phyloP scores from a whole-genome alignment of 2,113 vertebrate species.

The Eulemur rufifrons region DNA sequence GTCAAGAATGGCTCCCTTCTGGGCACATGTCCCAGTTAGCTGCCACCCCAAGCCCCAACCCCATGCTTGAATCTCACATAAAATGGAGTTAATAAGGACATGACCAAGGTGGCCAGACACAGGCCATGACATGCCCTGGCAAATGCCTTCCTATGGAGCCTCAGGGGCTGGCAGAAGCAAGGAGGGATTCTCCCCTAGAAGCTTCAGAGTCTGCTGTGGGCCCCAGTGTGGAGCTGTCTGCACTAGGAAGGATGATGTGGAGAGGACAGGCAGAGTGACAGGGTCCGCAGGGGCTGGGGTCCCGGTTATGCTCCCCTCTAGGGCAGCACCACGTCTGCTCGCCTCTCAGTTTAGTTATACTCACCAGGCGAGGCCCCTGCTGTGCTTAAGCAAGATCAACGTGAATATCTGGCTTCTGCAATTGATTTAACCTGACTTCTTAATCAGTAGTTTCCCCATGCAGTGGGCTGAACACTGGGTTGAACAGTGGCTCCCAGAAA shows the following conservation, averaged over 20 bases:
- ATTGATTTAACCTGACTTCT: not conserved
- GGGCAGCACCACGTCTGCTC: not conserved
- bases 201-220: too few species aligned
- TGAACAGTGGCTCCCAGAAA: not conserved
- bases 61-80: not conserved
- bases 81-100: not conserved
- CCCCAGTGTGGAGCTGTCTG: not conserved
- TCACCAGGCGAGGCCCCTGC: not conserved
- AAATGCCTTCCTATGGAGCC: not conserved
- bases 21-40: not conserved
- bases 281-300: not conserved
- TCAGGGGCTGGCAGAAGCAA: too few species aligned
- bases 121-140: not conserved
- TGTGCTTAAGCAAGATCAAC: not conserved
- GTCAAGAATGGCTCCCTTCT: not conserved
- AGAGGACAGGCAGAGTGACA: not conserved
- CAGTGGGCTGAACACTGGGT: fast-evolving
- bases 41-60: not conserved
- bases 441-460: not conserved
- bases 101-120: not conserved
- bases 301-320: not conserved
- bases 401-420: not conserved
- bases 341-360: not conserved
- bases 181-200: too few species aligned
- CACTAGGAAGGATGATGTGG: fast-evolving